These are phyloP conservation scores for Ceratina japonica DNA, from an alignment of 1,140 invertebrate species.

Conservation along the genomic window DNA sequence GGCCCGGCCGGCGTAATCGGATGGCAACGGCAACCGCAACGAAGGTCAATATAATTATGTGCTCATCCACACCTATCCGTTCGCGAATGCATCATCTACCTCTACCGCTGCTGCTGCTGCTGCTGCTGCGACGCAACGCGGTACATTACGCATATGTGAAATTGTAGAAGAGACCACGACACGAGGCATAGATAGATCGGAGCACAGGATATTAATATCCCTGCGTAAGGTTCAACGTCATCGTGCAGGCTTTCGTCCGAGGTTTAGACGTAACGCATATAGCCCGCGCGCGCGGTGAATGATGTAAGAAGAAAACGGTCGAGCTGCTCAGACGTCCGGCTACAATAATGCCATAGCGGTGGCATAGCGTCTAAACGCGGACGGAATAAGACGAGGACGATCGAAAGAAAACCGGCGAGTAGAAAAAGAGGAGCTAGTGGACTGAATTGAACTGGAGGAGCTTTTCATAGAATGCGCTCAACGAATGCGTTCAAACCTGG, in stretches of 20 bases:
- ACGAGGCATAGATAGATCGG: too few relatives aligned
- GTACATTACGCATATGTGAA: too few relatives aligned
- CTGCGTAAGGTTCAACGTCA: conserved; percentile 46
- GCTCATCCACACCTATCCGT: conserved; percentile 52
- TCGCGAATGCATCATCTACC: conserved; percentile 22
- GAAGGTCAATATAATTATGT: conserved; percentile 65
- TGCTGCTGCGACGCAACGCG: not conserved
- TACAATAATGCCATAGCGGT: not conserved
- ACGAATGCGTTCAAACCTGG: too few relatives aligned
- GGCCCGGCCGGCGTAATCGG: conserved; percentile 57
- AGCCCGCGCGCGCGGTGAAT: conserved; percentile 1
- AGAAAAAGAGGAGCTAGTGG: not conserved
- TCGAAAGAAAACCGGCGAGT: conserved; percentile 3
- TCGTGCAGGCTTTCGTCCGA: conserved; percentile 22
- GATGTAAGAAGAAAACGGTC: conserved; percentile 51
- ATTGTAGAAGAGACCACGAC: not conserved
- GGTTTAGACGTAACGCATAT: conserved; percentile 38
- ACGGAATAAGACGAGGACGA: conserved; percentile 22
- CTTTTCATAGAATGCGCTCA: not conserved
- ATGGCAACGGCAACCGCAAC: conserved; percentile 63
- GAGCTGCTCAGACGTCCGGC: not conserved
- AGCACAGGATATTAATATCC: conserved; percentile 51
- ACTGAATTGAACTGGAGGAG: too few relatives aligned
- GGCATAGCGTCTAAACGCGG: not conserved
- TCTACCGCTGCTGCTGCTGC: too few relatives aligned